phyloP scores from a whole-genome alignment of 2,888 invertebrate species.

The Mythimna lalbum region DNA sequence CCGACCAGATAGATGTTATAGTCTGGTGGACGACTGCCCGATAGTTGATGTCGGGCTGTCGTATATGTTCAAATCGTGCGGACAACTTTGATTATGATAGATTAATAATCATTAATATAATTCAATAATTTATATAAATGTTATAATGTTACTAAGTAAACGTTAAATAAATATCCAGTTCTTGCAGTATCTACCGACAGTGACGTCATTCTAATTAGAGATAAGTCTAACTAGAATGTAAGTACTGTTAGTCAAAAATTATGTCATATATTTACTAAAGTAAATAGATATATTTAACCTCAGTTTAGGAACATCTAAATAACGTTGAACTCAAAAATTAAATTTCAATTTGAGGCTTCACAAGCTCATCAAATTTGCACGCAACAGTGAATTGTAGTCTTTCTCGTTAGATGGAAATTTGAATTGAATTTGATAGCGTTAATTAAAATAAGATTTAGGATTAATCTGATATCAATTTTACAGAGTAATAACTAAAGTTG shows the following conservation, averaged over 20 bases:
- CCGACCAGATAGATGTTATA: too few species aligned
- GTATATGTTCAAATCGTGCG: too few species aligned
- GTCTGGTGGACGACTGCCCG: too few species aligned
- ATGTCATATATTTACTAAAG: background rate
- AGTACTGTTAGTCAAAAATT: background rate
- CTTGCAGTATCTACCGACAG: too few species aligned
- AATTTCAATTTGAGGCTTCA: conserved; percentile 37
- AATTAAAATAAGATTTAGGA: conserved; percentile 22
- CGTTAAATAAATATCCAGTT: too few species aligned
- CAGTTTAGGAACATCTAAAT: conserved; percentile 27
- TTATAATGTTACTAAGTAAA: too few species aligned
- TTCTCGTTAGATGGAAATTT: conserved; percentile 26
- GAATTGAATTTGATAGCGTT: conserved; percentile 33
- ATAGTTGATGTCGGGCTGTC: too few species aligned
- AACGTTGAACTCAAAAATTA: conserved; percentile 31
- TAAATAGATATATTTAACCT: background rate
- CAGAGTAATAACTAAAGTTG: background rate
- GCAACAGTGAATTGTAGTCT: conserved; percentile 23
- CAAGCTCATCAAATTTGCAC: conserved; percentile 41
- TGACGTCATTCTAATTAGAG: too few species aligned
- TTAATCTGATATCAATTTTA: conserved; percentile 12
- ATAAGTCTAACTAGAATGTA: too few species aligned
- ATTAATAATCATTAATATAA: too few species aligned
- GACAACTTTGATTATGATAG: too few species aligned
- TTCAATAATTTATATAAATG: too few species aligned